Evolutionary conservation across 2,113 vertebrate species (phyloP).

Genomic region (Colaptes auratus): DNA sequence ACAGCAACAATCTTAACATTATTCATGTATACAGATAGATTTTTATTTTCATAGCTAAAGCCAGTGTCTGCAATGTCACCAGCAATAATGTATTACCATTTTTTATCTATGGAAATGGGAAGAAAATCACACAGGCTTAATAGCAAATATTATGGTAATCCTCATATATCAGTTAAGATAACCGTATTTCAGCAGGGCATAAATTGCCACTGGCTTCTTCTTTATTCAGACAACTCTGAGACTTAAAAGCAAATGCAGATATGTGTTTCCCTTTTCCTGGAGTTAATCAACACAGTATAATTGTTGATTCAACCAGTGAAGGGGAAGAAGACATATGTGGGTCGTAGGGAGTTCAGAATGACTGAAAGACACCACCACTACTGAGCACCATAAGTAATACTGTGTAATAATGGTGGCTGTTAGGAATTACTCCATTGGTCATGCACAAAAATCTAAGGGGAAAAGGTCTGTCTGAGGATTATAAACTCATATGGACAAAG

Average conservation of each 20-base stretch:
- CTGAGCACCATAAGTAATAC: neutral
- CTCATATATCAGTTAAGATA: slow-evolving; percentile 60
- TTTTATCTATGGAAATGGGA: slow-evolving; percentile 59
- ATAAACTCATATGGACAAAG: neutral
- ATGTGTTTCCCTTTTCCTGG: neutral
- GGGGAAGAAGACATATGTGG: slow-evolving; percentile 8
- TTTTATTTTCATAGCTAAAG: slow-evolving; percentile 50
- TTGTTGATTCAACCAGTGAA: slow-evolving; percentile 13
- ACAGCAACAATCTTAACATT: neutral
- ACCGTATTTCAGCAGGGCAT: slow-evolving; percentile 55
- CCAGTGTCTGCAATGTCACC: slow-evolving; percentile 35
- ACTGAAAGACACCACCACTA: neutral
- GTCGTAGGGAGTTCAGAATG: neutral
- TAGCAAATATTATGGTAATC: slow-evolving; percentile 64
- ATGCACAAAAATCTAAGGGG: neutral
- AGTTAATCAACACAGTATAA: slow-evolving; percentile 13
- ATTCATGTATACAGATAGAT: slow-evolving; percentile 30
- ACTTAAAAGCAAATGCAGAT: slow-evolving; percentile 55
- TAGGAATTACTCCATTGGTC: neutral
- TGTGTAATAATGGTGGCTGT: neutral
- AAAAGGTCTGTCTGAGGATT: neutral
- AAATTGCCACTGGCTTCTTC: slow-evolving; percentile 52
- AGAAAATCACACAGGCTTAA: slow-evolving; percentile 54
- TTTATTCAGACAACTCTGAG: slow-evolving; percentile 33
- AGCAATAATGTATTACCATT: slow-evolving; percentile 40